Evolutionary conservation across 2,113 vertebrate species (phyloP).

Genomic region (Anser cygnoides): DNA sequence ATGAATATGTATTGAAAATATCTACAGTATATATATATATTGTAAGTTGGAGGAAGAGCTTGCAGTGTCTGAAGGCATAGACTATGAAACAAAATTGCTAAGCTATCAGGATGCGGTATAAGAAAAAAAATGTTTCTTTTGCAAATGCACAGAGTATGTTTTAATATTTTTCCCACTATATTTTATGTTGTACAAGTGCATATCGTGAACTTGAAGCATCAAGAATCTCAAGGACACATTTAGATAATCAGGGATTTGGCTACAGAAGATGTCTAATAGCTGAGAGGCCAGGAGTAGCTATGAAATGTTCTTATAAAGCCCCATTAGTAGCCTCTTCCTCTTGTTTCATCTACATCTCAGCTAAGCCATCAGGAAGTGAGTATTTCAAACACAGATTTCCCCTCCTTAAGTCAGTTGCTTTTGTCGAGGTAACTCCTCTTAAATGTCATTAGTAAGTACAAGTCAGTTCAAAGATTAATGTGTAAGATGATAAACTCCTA

Average conservation of each 20-base stretch:
- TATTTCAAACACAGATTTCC: constrained; percentile 3
- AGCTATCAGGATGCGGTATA: neutral
- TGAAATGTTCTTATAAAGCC: neutral
- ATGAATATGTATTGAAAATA: constrained; percentile 43
- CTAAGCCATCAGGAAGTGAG: neutral
- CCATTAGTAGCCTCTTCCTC: neutral
- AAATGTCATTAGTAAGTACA: neutral
- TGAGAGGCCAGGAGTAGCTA: neutral
- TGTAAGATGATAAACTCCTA: neutral
- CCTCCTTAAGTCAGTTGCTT: neutral
- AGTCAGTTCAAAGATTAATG: neutral
- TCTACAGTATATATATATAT: neutral
- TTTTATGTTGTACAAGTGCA: neutral
- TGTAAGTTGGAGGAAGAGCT: neutral
- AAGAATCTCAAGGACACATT: neutral
- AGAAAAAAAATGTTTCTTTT: neutral
- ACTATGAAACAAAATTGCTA: neutral
- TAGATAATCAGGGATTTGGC: neutral
- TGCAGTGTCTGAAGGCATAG: neutral
- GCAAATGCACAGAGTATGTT: neutral
- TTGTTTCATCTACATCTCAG: neutral
- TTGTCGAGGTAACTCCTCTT: neutral
- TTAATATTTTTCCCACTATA: neutral
- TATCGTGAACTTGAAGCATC: neutral
- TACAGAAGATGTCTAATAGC: neutral